Base-by-base conservation (phyloP, 2,113 vertebrate genomes). In the Holacanthus passer region DNA sequence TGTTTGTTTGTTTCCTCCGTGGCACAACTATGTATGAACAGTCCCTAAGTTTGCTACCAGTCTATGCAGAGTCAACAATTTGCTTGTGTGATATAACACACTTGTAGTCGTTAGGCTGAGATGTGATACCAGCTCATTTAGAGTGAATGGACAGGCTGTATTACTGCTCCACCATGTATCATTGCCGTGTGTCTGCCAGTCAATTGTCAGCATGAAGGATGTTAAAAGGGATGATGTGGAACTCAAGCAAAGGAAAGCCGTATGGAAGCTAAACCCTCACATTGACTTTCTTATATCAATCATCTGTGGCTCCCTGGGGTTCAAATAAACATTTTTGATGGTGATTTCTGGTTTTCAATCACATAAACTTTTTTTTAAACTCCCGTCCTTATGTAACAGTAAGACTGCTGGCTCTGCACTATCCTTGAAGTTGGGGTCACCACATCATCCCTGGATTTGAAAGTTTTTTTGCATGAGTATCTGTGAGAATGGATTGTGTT, bases 161-260 rank as follows among this genome's bases (percentile, higher is more conserved):
- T 20, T 31, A 2, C 39, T 73, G 29, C 47, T 5, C 7, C 48
- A 19, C 58, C 71, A 64, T 64, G 39, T 50, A 35, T 70, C 64
- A 65, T 41, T 55, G 35, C 68, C 69, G 62, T 77, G 24, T 59
- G 24, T 73, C 35, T 82, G 59, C 50, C 17, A 3, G 75, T 79
- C 45, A 60, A 0, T 2, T 58, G 66, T 80, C 56, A 81, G 77
- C 82, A 87, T 81, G 58, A 70, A n/a, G n/a, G 5, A 55, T 59
- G 59, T 59, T n/a, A 35, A 64, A 82, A 70, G 81, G 81, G 78
- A 87, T 84, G 77, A 7, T 87, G 64, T 84, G 73, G 58, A 35
- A 19, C 73, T 69, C 67, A 35, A 65, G 64, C 29, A 68, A 83
- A 60, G 35, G 41, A 39, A 27, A 37, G 56, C 35, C 8, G 5